phyloP scores from a whole-genome alignment of 2,888 invertebrate species.

The Melipona beecheii region DNA sequence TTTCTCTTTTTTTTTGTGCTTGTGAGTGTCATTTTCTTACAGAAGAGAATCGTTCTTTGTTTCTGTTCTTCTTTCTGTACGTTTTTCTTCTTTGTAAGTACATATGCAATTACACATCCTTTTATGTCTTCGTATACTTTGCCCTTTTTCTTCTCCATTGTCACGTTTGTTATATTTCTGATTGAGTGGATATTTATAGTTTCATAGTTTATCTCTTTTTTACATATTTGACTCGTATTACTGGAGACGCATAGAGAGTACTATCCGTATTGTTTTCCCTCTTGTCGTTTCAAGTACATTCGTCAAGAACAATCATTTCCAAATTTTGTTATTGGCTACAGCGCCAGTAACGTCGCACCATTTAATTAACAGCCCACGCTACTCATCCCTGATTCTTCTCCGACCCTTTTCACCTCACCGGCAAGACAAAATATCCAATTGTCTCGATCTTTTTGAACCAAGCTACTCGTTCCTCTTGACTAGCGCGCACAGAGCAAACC shows the following conservation, averaged over 20 bases:
- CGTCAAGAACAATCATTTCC: no score
- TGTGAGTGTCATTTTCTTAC: background rate
- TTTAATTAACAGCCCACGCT: constrained; percentile 6
- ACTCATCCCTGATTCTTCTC: background rate
- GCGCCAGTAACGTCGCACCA: background rate
- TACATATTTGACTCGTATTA: no score
- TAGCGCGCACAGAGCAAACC: constrained; percentile 29
- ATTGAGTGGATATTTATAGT: no score
- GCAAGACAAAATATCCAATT: constrained; percentile 20
- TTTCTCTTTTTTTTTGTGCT: constrained; percentile 27
- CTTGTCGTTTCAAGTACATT: no score
- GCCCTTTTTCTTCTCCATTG: background rate
- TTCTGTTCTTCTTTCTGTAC: background rate
- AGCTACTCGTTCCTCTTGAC: background rate
- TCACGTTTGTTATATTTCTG: background rate
- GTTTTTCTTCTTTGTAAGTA: background rate
- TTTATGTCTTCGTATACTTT: background rate
- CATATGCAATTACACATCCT: background rate
- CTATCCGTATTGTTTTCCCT: no score
- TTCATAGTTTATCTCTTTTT: no score
- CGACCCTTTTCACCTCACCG: background rate
- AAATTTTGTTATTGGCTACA: background rate
- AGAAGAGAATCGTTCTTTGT: background rate
- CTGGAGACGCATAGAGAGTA: no score
- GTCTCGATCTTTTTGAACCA: constrained; percentile 2